Evolutionary conservation across 2,113 vertebrate species (phyloP), one percentile per base, ranked within the genome.

Genomic region (Poicephalus meyeri): DNA sequence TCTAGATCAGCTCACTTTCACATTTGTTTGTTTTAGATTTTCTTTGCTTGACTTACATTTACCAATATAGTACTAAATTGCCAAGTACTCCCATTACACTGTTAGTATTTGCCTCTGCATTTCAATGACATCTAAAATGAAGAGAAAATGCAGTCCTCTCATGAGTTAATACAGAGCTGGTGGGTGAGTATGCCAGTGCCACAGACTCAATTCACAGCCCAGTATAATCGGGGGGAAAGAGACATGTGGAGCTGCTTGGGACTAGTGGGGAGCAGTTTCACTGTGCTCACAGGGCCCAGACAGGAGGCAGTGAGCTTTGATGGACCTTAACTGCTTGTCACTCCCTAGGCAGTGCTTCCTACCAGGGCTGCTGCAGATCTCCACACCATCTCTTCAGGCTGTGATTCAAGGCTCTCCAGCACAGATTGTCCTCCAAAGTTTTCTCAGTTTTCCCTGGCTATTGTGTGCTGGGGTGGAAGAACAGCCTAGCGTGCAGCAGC

Each of bases 41-140:
- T 80, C 82, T 82, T 93, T 92, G 81, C 93, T 95, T 80, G 89
- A 58, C 58, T 95, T 84, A 24, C 58, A 47, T 85, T 83, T 91
- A 77, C 81, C 85, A 78, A 33, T 90, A 73, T 1, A 80, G 39
- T 46, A 39, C 72, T 92, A 72, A 92, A 85, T 64, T 93, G 68
- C 56, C 55, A 92, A 72, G 77, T 41, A 78, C 15, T 50, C 42
- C 55, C n/a, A 35, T 87, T 72, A 58, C 58, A 85, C 87, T 77
- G 52, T 80, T 95, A 85, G 72, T 92, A 91, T 94, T 93, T 91
- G 70, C 47, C 24, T 91, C 63, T 91, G 81, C 78, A 58, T 78
- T 89, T 91, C 61, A 91, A 14, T 41, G 66, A 41, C 73, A 71
- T 31, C 56, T 84, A 49, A 74, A 86, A 71, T 26, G 46, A 82